Conservation (phyloP, 37 sponge, comb jelly and placozoan genomes). For the Lycopodina hypogea region DNA sequence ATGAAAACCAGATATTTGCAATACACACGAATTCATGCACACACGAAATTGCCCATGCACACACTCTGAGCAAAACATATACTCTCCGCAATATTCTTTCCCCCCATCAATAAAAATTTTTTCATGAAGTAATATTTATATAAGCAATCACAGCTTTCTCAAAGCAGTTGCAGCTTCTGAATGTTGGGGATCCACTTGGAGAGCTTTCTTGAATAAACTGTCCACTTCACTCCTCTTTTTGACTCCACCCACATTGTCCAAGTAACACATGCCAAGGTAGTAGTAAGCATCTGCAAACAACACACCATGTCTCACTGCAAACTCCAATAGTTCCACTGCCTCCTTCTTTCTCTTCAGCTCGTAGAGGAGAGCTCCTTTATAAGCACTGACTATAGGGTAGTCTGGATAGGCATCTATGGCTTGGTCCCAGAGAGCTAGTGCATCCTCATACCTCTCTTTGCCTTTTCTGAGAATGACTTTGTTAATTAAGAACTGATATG, state of each 20-base stretch:
- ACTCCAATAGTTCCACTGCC: slow-evolving; percentile 6
- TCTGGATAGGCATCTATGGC: slow-evolving; percentile 6
- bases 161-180: background rate
- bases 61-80: too few relatives aligned
- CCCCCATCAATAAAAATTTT: too few relatives aligned
- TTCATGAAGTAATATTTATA: too few relatives aligned
- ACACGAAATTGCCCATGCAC: too few relatives aligned
- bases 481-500: slow-evolving; percentile 15
- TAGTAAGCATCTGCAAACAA: background rate
- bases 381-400: background rate
- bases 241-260: background rate
- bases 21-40: too few relatives aligned
- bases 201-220: background rate
- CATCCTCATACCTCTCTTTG: slow-evolving; percentile 10
- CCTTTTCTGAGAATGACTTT: slow-evolving; percentile 13
- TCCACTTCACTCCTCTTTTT: background rate
- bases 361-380: slow-evolving; percentile 5
- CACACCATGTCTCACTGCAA: background rate
- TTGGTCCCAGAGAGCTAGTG: slow-evolving; percentile 9
- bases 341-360: background rate
- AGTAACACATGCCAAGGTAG: slow-evolving; percentile 19
- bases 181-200: background rate
- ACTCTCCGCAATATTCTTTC: too few relatives aligned
- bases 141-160: background rate
- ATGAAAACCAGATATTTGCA: too few relatives aligned